These are phyloP conservation scores for Merluccius polli DNA, from an alignment of 2,797 vertebrate genomes.

Conservation along the genomic window DNA sequence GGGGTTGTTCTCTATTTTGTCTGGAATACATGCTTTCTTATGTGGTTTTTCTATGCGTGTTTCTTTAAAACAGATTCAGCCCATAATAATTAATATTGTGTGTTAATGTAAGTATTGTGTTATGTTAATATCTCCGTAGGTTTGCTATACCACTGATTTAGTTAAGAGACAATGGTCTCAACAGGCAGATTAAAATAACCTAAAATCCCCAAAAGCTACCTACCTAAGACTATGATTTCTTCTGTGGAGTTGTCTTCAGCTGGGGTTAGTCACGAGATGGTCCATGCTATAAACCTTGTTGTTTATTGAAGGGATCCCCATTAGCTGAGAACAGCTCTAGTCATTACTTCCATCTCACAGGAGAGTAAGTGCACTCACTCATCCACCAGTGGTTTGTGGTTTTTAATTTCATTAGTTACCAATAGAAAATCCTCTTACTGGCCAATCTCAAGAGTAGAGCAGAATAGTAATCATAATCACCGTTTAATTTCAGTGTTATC, in stretches of 20 bases:
- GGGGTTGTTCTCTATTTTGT: too few relatives aligned
- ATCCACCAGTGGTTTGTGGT: not conserved
- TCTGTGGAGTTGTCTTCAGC: not conserved
- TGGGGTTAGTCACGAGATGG: not conserved
- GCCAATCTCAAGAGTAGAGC: not conserved
- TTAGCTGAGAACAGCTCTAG: not conserved
- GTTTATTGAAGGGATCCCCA: not conserved
- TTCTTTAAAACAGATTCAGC: not conserved
- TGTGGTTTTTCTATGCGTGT: not conserved
- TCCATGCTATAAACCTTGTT: not conserved
- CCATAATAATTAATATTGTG: not conserved
- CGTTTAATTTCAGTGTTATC: not conserved
- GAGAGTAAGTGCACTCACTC: not conserved
- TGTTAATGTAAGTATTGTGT: not conserved
- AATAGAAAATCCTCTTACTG: not conserved
- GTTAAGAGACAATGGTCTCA: too few relatives aligned
- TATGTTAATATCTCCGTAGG: not conserved
- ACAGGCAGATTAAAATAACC: too few relatives aligned
- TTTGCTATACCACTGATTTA: too few relatives aligned
- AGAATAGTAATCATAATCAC: not conserved
- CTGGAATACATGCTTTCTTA: too few relatives aligned
- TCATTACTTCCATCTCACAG: not conserved
- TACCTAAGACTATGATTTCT: not conserved
- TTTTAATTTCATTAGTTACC: not conserved
- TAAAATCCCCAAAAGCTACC: too few relatives aligned